phyloP scores from a whole-genome alignment of 2,113 vertebrate species.

The Malurus melanocephalus region DNA sequence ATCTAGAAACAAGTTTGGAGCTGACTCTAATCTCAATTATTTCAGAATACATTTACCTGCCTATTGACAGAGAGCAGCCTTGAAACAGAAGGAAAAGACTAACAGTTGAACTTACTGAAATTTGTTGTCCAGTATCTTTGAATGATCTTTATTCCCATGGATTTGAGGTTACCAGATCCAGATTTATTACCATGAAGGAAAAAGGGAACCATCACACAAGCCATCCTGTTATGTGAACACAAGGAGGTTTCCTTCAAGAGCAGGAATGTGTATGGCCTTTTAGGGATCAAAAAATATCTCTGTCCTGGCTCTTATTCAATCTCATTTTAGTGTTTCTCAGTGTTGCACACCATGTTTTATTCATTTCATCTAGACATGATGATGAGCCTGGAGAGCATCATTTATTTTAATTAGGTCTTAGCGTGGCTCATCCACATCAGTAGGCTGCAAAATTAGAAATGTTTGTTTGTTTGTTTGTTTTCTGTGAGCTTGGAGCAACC shows the following conservation, averaged over 20 bases:
- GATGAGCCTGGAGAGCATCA: not conserved
- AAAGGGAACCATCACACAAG: not conserved
- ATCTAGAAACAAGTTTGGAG: not conserved
- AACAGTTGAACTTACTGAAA: not conserved
- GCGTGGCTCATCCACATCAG: not conserved
- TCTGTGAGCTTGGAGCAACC: not conserved
- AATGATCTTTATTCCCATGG: not conserved
- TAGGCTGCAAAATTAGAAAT: constrained; percentile 32
- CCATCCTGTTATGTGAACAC: not conserved
- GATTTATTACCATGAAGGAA: not conserved
- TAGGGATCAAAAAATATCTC: not conserved
- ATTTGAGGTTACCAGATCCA: not conserved
- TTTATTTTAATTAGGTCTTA: not conserved
- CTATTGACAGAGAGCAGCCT: not conserved
- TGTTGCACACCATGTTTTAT: not conserved
- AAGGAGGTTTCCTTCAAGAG: not conserved
- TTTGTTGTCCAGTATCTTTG: not conserved
- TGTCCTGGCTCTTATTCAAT: not conserved
- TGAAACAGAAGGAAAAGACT: not conserved
- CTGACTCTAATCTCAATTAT: not conserved
- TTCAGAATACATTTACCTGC: fast-evolving
- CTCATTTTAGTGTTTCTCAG: not conserved
- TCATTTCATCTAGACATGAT: not conserved
- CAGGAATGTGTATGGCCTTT: fast-evolving
- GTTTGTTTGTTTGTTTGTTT: not conserved